Conservation (phyloP, 2,888 invertebrate species). For the Ophion obscuratus region DNA sequence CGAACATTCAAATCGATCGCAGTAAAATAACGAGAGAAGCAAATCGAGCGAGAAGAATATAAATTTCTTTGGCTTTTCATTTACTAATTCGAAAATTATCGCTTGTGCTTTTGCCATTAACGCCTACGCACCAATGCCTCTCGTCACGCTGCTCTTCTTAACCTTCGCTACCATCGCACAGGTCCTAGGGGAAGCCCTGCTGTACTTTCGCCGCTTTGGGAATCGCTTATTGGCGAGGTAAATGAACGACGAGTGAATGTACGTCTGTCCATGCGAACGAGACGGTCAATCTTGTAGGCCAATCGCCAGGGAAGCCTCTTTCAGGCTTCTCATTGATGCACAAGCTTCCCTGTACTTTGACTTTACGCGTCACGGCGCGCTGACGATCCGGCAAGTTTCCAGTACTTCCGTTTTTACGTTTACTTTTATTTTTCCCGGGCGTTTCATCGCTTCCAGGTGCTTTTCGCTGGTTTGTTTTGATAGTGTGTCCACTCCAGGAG, state of each 20-base stretch:
- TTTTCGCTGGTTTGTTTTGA: constrained; percentile 15
- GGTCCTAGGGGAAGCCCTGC: constrained; percentile 47
- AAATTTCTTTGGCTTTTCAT: too few species aligned
- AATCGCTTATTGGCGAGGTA: constrained; percentile 56
- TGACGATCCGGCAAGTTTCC: not conserved
- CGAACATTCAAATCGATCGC: not conserved
- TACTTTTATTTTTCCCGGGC: not conserved
- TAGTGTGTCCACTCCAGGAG: not conserved
- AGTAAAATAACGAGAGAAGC: not conserved
- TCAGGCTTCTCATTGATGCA: constrained; percentile 51
- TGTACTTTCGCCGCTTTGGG: constrained; percentile 28
- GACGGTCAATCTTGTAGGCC: constrained; percentile 18
- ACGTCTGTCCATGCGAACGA: not conserved
- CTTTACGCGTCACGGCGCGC: constrained; percentile 21
- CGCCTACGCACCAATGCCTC: constrained; percentile 45
- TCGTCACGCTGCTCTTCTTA: constrained; percentile 47
- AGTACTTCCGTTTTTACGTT: not conserved
- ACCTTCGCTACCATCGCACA: constrained; percentile 42
- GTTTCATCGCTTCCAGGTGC: not conserved
- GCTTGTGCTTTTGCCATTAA: constrained; percentile 13
- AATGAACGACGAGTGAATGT: constrained; percentile 11
- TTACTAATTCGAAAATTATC: not conserved
- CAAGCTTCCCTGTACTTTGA: constrained; percentile 55
- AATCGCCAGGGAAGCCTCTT: constrained; percentile 34
- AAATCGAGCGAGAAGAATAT: too few species aligned